Base-by-base conservation (phyloP, 1,140 invertebrate genomes). In the Zophobas morio region DNA sequence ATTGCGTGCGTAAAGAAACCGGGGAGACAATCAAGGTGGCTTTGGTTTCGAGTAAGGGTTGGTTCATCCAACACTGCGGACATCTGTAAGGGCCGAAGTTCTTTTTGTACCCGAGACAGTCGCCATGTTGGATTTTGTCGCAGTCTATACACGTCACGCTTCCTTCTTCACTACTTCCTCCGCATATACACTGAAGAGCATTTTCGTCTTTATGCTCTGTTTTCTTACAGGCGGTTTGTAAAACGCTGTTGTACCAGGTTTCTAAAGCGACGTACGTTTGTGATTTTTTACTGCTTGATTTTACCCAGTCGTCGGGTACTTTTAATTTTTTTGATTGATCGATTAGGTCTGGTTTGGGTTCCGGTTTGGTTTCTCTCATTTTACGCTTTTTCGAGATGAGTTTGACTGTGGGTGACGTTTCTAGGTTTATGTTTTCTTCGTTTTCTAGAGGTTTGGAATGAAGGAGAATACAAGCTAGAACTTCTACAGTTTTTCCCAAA, bases 401-500 rank as follows among this genome's bases (percentile, higher is more conserved):
- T 1, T 70, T 47, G 1, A 56, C 57, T 39, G n/a, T 39, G 63
- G 47, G 70, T 35, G 71, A 73, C 2, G 1, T 47, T 36, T 72
- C 46, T 3, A 70, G 32, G 33, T 2, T 6, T 5, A 40, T 33
- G 4, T 70, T 49, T 8, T 63, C 49, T 47, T 51, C 35, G 1
- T n/a, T 20, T 47, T 54, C 33, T 1, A 32, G 6, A 70, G 72
- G 51, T 76, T 37, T 81, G 6, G 89, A 89, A 87, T 95, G 88
- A 1, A 87, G 82, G 53, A 95, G 83, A 79, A 95, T 89, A 73
- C 91, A 89, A 8, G 92, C 90, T 6, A 96, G 82, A 33, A 95
- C 89, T 86, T 96, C 94, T 1, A 96, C 91, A 0, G 94, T 95
- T 88, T 96, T 96, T 1, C 94, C 94, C 20, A 96, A 84, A 5